Conservation (phyloP, 2,888 invertebrate species). For the Andricus quercusramuli region DNA sequence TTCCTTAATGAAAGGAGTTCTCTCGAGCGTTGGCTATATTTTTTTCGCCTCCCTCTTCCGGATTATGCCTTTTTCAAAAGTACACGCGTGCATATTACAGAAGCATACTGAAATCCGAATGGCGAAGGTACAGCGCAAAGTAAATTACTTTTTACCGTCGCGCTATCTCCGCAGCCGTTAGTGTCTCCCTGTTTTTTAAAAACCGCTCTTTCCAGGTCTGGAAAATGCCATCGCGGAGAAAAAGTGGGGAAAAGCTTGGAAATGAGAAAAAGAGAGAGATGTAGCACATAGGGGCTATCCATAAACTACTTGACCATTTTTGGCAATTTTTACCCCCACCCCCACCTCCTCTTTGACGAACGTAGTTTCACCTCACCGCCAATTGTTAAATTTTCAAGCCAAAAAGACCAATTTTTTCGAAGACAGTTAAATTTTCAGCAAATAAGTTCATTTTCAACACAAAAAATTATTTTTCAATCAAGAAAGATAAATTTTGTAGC, state of each 20-base stretch:
- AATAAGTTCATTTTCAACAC: no score
- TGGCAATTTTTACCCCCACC: no score
- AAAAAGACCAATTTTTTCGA: no score
- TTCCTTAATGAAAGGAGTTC: slow-evolving; percentile 72
- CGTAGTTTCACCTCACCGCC: no score
- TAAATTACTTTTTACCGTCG: slow-evolving; percentile 33
- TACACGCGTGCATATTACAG: slow-evolving; percentile 43
- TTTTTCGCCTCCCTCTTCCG: slow-evolving; percentile 15
- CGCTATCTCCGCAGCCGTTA: slow-evolving; percentile 32
- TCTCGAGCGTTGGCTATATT: slow-evolving; percentile 3
- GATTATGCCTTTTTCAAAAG: slow-evolving; percentile 25
- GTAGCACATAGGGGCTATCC: neutral
- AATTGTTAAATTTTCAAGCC: no score
- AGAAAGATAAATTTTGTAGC: no score
- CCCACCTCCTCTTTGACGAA: no score
- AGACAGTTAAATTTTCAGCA: no score
- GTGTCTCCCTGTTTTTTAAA: slow-evolving; percentile 36
- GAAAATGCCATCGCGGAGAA: slow-evolving; percentile 1
- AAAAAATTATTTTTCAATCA: no score
- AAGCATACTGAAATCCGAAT: slow-evolving; percentile 46
- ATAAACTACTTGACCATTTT: no score
- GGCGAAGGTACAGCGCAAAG: slow-evolving; percentile 41
- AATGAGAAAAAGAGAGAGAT: slow-evolving; percentile 31
- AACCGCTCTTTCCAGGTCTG: slow-evolving; percentile 29
- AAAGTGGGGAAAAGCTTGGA: slow-evolving; percentile 31